A percentile compares a stretch with the other conserved stretches of the same genome.
Evolutionary conservation across 1,140 invertebrate genomes (phyloP).

Genomic region (Anastatus disparis): DNA sequence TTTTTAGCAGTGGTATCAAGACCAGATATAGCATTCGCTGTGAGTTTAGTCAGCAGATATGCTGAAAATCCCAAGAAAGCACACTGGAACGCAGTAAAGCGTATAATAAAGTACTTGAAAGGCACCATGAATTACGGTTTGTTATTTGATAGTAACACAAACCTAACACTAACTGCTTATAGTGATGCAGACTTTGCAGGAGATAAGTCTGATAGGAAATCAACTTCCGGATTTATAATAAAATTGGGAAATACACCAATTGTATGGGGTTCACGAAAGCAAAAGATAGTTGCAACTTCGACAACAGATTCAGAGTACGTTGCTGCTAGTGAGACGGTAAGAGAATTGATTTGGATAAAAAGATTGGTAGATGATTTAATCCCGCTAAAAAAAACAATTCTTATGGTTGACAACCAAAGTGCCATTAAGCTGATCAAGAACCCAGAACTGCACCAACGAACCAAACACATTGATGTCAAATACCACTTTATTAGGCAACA

Average conservation of each 20-base stretch:
- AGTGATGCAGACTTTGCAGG: constrained; percentile 45
- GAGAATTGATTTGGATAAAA: constrained; percentile 49
- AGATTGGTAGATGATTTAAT: constrained; percentile 35
- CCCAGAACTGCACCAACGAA: too few species aligned
- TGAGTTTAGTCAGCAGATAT: too few species aligned
- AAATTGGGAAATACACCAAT: constrained; percentile 37
- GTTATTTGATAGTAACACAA: constrained; percentile 23
- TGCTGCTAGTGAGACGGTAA: constrained; percentile 39
- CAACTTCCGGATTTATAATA: constrained; percentile 43
- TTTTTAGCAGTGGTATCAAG: too few species aligned
- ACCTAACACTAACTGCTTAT: constrained; percentile 14
- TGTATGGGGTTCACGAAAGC: constrained; percentile 45
- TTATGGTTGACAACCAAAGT: constrained; percentile 44
- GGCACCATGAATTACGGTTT: constrained; percentile 46
- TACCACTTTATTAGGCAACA: constrained; percentile 46
- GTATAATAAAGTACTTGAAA: constrained; percentile 55
- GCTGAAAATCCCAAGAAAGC: too few species aligned
- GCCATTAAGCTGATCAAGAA: constrained; percentile 40
- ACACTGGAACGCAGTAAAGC: constrained; percentile 52
- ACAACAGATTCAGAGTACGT: constrained; percentile 47
- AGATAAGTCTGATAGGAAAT: constrained; percentile 44
- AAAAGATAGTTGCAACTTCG: constrained; percentile 44
- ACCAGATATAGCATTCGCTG: too few species aligned
- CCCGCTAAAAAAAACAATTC: background rate
- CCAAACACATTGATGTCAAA: too few species aligned